A percentile compares a stretch with the other conserved stretches of the same genome.
Evolutionary conservation across 2,797 vertebrate genomes (phyloP).

Genomic region (Phyllotis vaccarum): DNA sequence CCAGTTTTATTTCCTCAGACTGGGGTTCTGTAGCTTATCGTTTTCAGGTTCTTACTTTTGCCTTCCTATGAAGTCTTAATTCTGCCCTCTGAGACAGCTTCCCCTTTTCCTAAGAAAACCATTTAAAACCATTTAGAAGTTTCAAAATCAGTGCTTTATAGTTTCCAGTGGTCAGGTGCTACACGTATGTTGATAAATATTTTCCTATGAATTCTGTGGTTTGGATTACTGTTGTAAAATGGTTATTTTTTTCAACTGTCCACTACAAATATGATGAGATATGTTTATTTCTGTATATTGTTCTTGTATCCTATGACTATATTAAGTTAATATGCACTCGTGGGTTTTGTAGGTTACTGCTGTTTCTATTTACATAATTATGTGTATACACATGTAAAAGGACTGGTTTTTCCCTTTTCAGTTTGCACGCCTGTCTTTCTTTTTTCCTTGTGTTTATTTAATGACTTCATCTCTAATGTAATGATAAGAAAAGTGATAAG

Average conservation of each 20-base stretch:
- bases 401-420: neutral
- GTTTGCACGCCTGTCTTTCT: neutral
- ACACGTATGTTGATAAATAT: slow-evolving; percentile 6
- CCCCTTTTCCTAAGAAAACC: neutral
- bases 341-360: neutral
- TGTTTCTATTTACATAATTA: neutral
- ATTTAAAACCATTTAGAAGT: neutral
- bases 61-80: neutral
- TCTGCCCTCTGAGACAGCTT: neutral
- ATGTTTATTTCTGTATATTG: slow-evolving; percentile 49
- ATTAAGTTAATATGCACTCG: slow-evolving; percentile 30
- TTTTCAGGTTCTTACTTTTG: neutral
- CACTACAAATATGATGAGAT: neutral
- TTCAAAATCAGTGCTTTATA: slow-evolving; percentile 10
- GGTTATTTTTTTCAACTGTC: slow-evolving; percentile 55
- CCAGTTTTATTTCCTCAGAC: neutral
- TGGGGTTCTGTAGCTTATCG: neutral
- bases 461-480: neutral
- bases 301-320: neutral
- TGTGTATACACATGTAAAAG: neutral
- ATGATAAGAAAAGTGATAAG: neutral
- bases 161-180: neutral
- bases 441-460: neutral
- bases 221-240: slow-evolving; percentile 20
- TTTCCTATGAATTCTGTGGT: neutral